Evolutionary conservation across 2,888 invertebrate species (phyloP).

Genomic region (Tanytarsus gracilentus): DNA sequence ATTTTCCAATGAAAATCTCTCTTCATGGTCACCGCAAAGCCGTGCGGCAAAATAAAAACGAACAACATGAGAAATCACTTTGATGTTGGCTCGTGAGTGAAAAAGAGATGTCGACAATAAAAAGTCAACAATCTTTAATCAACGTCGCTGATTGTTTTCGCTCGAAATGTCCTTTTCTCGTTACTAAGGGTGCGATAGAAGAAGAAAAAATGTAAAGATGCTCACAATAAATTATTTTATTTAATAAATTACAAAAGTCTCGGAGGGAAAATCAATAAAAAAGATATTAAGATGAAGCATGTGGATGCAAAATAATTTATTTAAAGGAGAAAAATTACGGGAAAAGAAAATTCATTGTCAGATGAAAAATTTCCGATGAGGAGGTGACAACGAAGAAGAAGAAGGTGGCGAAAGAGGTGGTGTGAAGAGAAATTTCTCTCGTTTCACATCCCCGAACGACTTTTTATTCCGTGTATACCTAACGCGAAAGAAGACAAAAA

Average conservation of each 20-base stretch:
- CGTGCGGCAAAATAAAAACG: background rate
- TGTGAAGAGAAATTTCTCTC: background rate
- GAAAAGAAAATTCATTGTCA: slow-evolving; percentile 12
- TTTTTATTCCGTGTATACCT: slow-evolving; percentile 2
- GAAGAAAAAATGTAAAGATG: slow-evolving; percentile 13
- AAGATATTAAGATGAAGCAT: slow-evolving; percentile 11
- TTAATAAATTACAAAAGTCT: background rate
- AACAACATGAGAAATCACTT: slow-evolving; percentile 27
- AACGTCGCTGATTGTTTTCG: no score
- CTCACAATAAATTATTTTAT: slow-evolving; percentile 22
- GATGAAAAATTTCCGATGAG: slow-evolving; percentile 10
- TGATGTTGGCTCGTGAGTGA: slow-evolving; percentile 10
- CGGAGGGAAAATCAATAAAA: slow-evolving; percentile 18
- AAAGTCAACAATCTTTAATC: no score
- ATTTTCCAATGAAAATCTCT: slow-evolving; percentile 2
- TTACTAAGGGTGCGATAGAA: no score
- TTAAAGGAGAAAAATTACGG: slow-evolving; percentile 10
- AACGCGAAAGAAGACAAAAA: no score
- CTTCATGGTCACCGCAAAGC: slow-evolving; percentile 25
- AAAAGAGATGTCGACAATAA: no score
- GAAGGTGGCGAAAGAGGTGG: background rate
- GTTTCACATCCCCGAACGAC: background rate
- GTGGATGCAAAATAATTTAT: background rate
- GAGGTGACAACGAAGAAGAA: background rate
- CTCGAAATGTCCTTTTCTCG: no score